Evolutionary conservation across 2,888 invertebrate species (phyloP).

Genomic region (Elegia similella): DNA sequence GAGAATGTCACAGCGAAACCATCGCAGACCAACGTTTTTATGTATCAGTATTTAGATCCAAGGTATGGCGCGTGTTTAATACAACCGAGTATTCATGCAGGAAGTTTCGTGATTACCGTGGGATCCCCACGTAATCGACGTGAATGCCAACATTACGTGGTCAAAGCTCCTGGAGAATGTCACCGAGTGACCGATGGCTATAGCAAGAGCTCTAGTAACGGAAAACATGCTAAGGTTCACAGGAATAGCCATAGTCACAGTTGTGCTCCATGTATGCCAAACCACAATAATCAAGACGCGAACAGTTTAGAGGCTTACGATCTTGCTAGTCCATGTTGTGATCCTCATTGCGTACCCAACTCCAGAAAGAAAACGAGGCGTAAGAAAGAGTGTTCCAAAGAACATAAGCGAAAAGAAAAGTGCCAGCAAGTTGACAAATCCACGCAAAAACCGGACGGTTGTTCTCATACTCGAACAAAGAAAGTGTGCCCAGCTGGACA

Average conservation of each 20-base stretch:
- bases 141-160: slow-evolving; percentile 87
- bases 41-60: slow-evolving; percentile 87
- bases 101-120: slow-evolving; percentile 87
- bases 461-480: slow-evolving; percentile 72
- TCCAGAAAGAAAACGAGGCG: slow-evolving; percentile 72
- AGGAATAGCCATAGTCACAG: slow-evolving; percentile 78
- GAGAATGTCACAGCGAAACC: slow-evolving; percentile 85
- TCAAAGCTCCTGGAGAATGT: slow-evolving; percentile 69
- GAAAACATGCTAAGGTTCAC: slow-evolving; percentile 60
- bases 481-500: slow-evolving; percentile 65
- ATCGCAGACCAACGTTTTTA: slow-evolving; percentile 74
- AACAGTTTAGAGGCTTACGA: slow-evolving; percentile 93
- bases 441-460: slow-evolving; percentile 68
- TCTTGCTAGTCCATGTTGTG: slow-evolving; percentile 92
- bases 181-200: slow-evolving; percentile 58
- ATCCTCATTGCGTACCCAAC: slow-evolving; percentile 91
- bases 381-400: slow-evolving; percentile 83
- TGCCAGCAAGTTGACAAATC: slow-evolving; percentile 77
- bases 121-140: slow-evolving; percentile 85
- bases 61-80: slow-evolving; percentile 86
- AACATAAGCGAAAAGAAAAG: slow-evolving; percentile 83
- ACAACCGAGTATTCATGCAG: slow-evolving; percentile 84
- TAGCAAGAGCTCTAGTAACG: slow-evolving; percentile 42
- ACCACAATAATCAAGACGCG: slow-evolving; percentile 84
- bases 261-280: slow-evolving; percentile 87